Evolutionary conservation across 2,113 vertebrate species (phyloP).

Genomic region (Callipepla squamata): DNA sequence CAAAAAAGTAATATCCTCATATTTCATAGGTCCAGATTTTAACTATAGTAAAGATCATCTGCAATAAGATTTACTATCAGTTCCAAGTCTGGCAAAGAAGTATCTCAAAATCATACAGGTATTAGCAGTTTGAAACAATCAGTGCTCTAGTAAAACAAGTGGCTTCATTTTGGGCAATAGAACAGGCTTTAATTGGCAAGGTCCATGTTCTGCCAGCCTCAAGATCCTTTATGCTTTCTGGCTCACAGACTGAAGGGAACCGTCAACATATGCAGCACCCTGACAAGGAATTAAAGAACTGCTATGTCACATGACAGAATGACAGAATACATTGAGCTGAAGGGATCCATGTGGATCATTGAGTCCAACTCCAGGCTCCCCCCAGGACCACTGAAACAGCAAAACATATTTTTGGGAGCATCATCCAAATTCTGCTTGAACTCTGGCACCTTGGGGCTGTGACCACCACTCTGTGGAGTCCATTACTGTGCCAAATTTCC

Average conservation of each 20-base stretch:
- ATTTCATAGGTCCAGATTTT: neutral
- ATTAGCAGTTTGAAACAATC: neutral
- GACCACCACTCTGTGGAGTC: neutral
- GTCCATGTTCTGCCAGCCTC: neutral
- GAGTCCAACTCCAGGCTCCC: neutral
- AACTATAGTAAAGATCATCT: neutral
- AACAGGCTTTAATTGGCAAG: neutral
- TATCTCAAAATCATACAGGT: neutral
- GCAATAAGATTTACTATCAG: neutral
- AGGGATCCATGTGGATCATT: neutral
- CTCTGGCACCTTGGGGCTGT: neutral
- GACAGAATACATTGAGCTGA: neutral
- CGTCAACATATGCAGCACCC: neutral
- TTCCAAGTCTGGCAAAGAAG: neutral
- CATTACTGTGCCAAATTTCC: neutral
- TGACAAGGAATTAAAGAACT: neutral
- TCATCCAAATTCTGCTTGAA: neutral
- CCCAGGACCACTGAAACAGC: neutral
- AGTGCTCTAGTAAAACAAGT: neutral
- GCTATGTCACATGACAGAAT: neutral
- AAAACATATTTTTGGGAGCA: neutral
- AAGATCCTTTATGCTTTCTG: rapidly evolving
- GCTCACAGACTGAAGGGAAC: neutral
- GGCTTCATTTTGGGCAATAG: neutral
- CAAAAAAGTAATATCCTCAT: neutral